Conservation (phyloP, 2,888 invertebrate species). For the Drosophila quasianomalipes region DNA sequence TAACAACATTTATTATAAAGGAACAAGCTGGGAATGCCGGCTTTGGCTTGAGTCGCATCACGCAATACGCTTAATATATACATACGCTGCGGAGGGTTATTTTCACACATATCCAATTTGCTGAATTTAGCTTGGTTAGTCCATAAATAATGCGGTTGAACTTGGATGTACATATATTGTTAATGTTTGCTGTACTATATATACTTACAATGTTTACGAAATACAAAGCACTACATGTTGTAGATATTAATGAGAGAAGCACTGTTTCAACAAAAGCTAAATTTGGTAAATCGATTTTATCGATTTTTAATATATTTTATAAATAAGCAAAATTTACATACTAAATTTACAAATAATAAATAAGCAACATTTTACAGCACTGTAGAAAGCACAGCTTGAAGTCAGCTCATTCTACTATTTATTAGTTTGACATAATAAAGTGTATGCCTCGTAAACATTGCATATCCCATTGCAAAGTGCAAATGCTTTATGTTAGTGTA, state of each 20-base stretch:
- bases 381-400: not conserved
- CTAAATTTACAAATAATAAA: not conserved
- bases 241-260: not conserved
- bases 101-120: not conserved
- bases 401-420: not conserved
- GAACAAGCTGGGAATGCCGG: constrained; percentile 12
- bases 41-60: not conserved
- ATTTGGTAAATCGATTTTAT: not conserved
- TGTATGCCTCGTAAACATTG: not conserved
- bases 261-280: not conserved
- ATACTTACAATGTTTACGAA: not conserved
- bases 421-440: not conserved
- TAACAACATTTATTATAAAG: constrained; percentile 33
- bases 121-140: not conserved
- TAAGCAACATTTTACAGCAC: not conserved
- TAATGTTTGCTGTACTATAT: not conserved
- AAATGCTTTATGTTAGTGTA: constrained; percentile 15
- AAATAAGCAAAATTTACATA: too few relatives aligned
- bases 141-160: not conserved
- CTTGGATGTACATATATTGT: not conserved
- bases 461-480: constrained; percentile 16
- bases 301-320: not conserved
- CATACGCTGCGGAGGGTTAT: not conserved
- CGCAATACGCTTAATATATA: constrained; percentile 25
- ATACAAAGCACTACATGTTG: not conserved